Evolutionary conservation across 2,797 vertebrate species (phyloP), one percentile per base, ranked within the genome.

Genomic region (Platalea minor): DNA sequence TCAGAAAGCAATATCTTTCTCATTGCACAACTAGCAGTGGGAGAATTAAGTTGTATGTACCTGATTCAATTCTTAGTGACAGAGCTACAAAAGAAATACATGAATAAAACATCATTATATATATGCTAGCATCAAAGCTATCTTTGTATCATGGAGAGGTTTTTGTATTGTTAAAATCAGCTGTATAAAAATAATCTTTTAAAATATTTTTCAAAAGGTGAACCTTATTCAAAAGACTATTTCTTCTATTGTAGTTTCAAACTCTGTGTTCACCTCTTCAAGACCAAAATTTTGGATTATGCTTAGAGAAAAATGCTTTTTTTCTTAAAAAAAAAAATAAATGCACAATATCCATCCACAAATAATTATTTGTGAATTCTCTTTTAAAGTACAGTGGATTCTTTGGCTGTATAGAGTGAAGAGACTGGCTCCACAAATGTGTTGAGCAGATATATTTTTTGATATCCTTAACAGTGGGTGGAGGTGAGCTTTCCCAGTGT

Each of bases 91-190:
- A 92, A 86, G 72, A 88, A 90, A 93, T 43, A 60, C 23, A 88
- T 95, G 26, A 97, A 95, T 96, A 96, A 95, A 93, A 88, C 39
- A 97, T 91, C 7, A 5, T 46, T 79, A 70, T 87, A 94, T 94
- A 91, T 88, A 86, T 46, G 39, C 35, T 69, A 68, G 67, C 46
- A 77, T 80, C 77, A 89, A 83, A 93, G 43, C 14, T 64, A 68
- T 33, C 41, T 88, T 68, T 2, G 2, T 56, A 15, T 69, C 25
- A 26, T 63, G 59, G 33, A 50, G 41, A 43, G 23, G 26, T 12
- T 60, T 70, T 81, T 74, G 13, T 77, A 46, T 37, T 88, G 25
- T 59, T 91, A 72, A 31, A 64, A 69, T 83, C 75, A 79, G 37
- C 39, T 46, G 11, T 41, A 33, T 59, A 84, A 89, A 92, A 92